Percentiles rank a stretch among this genome's conserved stretches.
Conservation (phyloP, 2,888 invertebrate species). For the Diaphora mendica region DNA sequence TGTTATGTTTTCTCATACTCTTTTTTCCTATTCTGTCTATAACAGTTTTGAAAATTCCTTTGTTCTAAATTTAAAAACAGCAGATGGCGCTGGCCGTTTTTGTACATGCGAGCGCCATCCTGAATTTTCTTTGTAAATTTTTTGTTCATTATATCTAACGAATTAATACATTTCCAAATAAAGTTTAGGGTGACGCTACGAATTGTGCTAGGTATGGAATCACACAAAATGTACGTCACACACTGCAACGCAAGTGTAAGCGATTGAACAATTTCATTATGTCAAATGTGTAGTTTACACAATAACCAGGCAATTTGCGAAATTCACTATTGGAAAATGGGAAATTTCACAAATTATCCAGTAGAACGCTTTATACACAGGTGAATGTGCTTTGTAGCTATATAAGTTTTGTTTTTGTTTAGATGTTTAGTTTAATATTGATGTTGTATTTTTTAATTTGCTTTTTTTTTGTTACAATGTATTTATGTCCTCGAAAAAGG, state of each 20-base stretch:
- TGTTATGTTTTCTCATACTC: constrained; percentile 54
- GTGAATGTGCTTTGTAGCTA: constrained; percentile 58
- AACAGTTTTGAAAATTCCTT: constrained; percentile 25
- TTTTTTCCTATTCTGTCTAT: constrained; percentile 19
- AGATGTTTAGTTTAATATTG: constrained; percentile 57
- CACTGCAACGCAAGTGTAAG: constrained; percentile 56
- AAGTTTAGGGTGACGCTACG: constrained; percentile 80
- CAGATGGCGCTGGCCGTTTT: constrained; percentile 83
- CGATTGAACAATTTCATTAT: constrained; percentile 53
- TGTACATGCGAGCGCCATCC: constrained; percentile 79
- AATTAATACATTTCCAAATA: constrained; percentile 25
- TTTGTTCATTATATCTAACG: constrained; percentile 15
- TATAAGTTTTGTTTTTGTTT: constrained; percentile 59
- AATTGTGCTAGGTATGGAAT: constrained; percentile 56
- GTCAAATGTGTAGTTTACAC: constrained; percentile 55
- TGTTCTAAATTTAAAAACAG: constrained; percentile 44
- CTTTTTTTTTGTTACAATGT: constrained; percentile 19
- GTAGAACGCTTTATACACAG: constrained; percentile 56
- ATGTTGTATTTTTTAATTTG: constrained; percentile 51
- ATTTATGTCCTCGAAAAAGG: constrained; percentile 17
- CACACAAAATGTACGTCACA: constrained; percentile 56
- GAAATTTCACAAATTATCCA: constrained; percentile 52
- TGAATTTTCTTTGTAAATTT: constrained; percentile 62
- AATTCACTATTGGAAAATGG: constrained; percentile 21
- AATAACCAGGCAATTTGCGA: constrained; percentile 51